Evolutionary conservation across 92 coral and sea anemone genomes (phyloP).

Genomic region (Epizoanthus ramosus): DNA sequence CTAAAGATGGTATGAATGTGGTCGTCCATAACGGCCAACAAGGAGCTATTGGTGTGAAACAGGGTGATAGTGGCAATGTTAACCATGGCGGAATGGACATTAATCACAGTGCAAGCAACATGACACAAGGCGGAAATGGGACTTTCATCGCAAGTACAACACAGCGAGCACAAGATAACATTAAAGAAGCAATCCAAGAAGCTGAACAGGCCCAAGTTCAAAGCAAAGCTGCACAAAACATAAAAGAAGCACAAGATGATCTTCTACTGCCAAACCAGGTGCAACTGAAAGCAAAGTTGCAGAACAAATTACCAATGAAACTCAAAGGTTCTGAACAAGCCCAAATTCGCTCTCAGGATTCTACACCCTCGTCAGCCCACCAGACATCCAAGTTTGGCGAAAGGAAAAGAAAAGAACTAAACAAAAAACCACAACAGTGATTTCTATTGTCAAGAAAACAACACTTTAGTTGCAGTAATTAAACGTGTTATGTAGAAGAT

Average conservation of each 20-base stretch:
- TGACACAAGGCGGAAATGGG: neutral
- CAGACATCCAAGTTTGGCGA: neutral
- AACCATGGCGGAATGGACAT: neutral
- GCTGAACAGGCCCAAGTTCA: slow-evolving; percentile 35
- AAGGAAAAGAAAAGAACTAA: too few relatives aligned
- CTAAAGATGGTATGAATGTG: neutral
- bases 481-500: too few relatives aligned
- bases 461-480: too few relatives aligned
- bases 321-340: neutral
- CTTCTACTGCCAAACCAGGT: neutral
- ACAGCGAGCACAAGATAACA: neutral
- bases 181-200: slow-evolving; percentile 37
- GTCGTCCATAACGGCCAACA: too few relatives aligned
- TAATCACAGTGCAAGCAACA: neutral
- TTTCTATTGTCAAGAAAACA: too few relatives aligned
- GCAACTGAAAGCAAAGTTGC: neutral
- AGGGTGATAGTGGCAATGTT: neutral
- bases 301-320: neutral
- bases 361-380: neutral
- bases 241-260: slow-evolving; percentile 31
- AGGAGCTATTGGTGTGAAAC: neutral
- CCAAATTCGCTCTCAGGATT: neutral
- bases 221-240: slow-evolving; percentile 3
- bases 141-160: neutral
- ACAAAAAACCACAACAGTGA: too few relatives aligned